Conservation (phyloP, 2,113 vertebrate genomes). For the Capricornis sumatraensis region DNA sequence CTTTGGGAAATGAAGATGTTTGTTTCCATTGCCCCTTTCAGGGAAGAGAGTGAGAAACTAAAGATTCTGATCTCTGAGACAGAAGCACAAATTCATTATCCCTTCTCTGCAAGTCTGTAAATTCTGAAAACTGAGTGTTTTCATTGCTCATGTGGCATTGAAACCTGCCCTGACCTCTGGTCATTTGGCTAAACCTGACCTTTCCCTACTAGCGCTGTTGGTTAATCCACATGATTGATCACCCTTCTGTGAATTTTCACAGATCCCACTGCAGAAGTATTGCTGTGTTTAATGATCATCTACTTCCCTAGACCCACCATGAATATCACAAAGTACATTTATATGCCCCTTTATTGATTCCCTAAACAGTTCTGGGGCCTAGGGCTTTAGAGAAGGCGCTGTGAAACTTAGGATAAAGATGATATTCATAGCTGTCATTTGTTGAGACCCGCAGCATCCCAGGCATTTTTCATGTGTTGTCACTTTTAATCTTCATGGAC, state of each 20-base stretch:
- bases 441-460: not conserved
- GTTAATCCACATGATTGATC: accelerated
- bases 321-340: not conserved
- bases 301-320: accelerated
- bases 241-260: not conserved
- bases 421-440: not conserved
- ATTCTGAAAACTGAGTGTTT: not conserved
- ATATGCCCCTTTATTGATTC: not conserved
- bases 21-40: slow-evolving; percentile 66
- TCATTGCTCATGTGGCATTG: not conserved
- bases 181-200: not conserved
- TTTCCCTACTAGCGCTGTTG: accelerated
- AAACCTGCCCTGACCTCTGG: not conserved
- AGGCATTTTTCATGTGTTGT: not conserved
- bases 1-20: slow-evolving; percentile 62
- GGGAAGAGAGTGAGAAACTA: slow-evolving; percentile 33
- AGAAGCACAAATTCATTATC: not conserved
- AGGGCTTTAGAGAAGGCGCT: not conserved
- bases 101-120: not conserved
- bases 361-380: not conserved
- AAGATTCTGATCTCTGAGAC: not conserved
- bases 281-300: not conserved
- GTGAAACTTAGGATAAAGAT: not conserved
- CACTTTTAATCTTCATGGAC: not conserved
- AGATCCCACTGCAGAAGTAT: accelerated